These are phyloP conservation scores for Heliconius sara DNA, from an alignment of 2,888 invertebrate species.

Conservation along the genomic window DNA sequence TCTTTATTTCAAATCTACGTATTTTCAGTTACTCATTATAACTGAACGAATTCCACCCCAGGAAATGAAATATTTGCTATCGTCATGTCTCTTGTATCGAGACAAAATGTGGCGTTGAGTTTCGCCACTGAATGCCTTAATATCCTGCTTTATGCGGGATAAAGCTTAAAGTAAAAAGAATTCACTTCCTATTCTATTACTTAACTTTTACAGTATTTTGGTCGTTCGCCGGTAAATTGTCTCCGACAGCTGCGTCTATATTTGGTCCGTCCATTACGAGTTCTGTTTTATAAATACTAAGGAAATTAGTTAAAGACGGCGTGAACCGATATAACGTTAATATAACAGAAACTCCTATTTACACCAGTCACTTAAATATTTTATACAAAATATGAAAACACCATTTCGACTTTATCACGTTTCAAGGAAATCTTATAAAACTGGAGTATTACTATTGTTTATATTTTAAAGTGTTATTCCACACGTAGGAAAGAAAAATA, in stretches of 20 bases:
- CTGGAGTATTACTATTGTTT: background rate
- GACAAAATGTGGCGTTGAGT: no score
- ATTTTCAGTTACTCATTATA: background rate
- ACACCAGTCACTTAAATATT: background rate
- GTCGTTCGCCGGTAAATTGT: conserved; percentile 11
- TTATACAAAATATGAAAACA: background rate
- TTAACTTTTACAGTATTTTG: background rate
- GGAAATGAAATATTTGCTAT: no score
- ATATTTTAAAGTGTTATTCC: no score
- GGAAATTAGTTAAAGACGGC: conserved; percentile 15
- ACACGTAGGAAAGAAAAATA: no score
- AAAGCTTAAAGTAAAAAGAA: no score
- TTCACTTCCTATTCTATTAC: background rate
- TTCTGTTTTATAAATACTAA: conserved; percentile 15
- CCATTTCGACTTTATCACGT: background rate
- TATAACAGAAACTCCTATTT: background rate
- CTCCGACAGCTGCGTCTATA: conserved; percentile 23
- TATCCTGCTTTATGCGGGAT: no score
- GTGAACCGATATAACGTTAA: background rate
- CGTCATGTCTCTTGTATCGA: no score
- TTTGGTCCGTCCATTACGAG: conserved; percentile 14
- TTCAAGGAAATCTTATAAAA: background rate
- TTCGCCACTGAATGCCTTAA: no score
- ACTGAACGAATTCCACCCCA: background rate
- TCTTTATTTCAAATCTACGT: no score